Conservation (phyloP, 2,113 vertebrate species). For the Tursiops truncatus region DNA sequence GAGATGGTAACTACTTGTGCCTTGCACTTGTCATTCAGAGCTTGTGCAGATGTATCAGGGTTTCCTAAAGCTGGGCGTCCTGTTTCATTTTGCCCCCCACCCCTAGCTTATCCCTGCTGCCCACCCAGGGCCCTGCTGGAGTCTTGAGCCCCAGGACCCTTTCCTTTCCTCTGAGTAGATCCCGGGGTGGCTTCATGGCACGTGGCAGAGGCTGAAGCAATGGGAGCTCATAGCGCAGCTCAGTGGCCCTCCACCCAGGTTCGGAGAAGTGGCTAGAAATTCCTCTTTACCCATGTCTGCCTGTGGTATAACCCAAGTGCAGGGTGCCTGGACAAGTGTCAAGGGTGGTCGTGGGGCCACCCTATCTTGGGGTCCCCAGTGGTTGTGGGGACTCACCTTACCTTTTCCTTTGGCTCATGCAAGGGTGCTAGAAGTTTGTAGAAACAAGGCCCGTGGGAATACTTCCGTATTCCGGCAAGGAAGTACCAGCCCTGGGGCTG, state of each 20-base stretch:
- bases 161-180: neutral
- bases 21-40: accelerated
- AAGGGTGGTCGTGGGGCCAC: neutral
- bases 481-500: neutral
- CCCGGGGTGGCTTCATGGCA: accelerated
- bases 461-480: neutral
- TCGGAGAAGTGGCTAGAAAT: neutral
- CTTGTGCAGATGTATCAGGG: accelerated
- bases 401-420: neutral
- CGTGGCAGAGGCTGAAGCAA: neutral
- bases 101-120: accelerated
- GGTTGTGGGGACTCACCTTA: neutral
- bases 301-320: accelerated
- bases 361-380: neutral
- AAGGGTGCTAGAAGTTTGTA: neutral
- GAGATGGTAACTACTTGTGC: accelerated
- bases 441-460: neutral
- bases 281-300: accelerated
- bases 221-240: accelerated
- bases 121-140: neutral
- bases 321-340: accelerated
- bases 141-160: neutral
- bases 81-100: too few relatives aligned
- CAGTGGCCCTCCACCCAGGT: too few relatives aligned
- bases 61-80: neutral